phyloP scores from a whole-genome alignment of 2,888 invertebrate species.

The Gastrophysa polygoni region DNA sequence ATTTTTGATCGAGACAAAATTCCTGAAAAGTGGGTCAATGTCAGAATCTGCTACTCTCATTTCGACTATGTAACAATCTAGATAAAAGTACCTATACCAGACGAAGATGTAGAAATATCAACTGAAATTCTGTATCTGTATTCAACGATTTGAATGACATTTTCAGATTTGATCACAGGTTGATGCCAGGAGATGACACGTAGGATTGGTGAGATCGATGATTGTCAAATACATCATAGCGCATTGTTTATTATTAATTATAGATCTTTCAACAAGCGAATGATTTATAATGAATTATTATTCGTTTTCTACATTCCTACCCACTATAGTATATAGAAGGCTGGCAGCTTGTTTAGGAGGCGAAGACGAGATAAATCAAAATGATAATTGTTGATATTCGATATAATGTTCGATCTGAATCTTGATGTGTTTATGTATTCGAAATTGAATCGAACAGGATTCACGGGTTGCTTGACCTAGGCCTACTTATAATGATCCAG shows the following conservation, averaged over 20 bases:
- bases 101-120: not conserved
- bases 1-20: constrained; percentile 8
- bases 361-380: constrained; percentile 12
- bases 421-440: constrained; percentile 9
- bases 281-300: constrained; percentile 10
- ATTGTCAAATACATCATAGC: no score
- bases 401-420: constrained; percentile 2
- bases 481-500: constrained; percentile 3
- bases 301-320: constrained; percentile 12
- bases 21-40: constrained; percentile 42
- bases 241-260: no score
- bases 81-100: not conserved
- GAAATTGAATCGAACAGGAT: constrained; percentile 7
- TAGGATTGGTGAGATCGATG: no score
- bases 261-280: not conserved
- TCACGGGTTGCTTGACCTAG: constrained; percentile 1
- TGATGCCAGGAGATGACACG: no score
- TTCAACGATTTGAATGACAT: no score
- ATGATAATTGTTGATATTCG: constrained; percentile 4
- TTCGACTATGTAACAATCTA: constrained; percentile 25
- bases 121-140: no score
- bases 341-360: constrained; percentile 15
- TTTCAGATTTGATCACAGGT: no score
- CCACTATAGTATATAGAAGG: constrained; percentile 8
- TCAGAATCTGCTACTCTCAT: constrained; percentile 33